A percentile compares a stretch with the other conserved stretches of the same genome.
These are phyloP conservation scores for Diploscapter pachys DNA, from an alignment of 1,140 invertebrate genomes.

Conservation along the genomic window DNA sequence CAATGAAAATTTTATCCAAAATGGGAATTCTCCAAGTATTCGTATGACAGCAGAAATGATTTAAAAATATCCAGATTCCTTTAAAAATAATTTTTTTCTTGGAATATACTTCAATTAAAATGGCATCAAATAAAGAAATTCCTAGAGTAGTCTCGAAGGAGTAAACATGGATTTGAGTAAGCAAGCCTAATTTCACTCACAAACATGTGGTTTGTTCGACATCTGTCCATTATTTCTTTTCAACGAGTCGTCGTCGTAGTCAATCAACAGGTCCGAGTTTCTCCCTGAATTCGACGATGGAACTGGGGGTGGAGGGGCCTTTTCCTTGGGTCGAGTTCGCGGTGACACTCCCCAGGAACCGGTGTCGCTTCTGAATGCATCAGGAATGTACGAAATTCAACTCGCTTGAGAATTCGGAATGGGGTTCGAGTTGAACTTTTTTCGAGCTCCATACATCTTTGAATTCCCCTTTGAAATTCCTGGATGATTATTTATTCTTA, in stretches of 20 bases:
- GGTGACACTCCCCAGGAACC: constrained; percentile 5
- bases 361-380: constrained; percentile 7
- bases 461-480: constrained; percentile 8
- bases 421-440: no score
- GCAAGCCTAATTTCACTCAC: background rate
- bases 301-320: constrained; percentile 29
- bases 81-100: no score
- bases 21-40: no score
- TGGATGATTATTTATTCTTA: constrained; percentile 6
- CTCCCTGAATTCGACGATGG: constrained; percentile 1
- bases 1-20: no score
- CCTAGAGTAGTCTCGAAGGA: background rate
- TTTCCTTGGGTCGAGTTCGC: constrained; percentile 26
- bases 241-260: constrained; percentile 6
- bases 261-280: background rate
- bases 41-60: no score
- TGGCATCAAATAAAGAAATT: background rate
- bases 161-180: background rate
- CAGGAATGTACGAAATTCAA: background rate
- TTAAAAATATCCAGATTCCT: no score
- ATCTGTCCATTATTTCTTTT: background rate
- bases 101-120: no score
- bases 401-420: background rate
- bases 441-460: constrained; percentile 7
- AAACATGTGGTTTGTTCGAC: background rate